These are phyloP conservation scores for Melanophora roralis DNA, from an alignment of 2,888 invertebrate genomes.

Conservation along the genomic window DNA sequence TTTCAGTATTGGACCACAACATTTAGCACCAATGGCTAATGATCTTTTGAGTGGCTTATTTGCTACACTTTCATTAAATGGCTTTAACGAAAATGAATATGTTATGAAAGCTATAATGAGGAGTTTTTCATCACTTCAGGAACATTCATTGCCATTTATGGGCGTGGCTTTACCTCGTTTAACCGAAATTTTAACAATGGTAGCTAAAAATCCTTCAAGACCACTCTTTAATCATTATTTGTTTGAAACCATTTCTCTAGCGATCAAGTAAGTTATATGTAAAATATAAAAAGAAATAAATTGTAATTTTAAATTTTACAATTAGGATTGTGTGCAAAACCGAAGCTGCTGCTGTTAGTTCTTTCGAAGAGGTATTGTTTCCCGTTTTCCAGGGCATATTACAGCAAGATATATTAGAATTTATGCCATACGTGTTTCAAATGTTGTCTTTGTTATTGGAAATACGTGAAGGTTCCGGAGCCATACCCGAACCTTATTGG, in stretches of 20 bases:
- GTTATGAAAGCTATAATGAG: slow-evolving; percentile 99
- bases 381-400: slow-evolving; percentile 97
- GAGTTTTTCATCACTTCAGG: slow-evolving; percentile 88
- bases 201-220: slow-evolving; percentile 95
- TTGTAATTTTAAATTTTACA: not conserved
- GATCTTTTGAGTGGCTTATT: slow-evolving; percentile 87
- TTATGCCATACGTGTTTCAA: slow-evolving; percentile 99
- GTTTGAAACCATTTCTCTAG: slow-evolving; percentile 95
- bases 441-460: slow-evolving; percentile 94
- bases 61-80: slow-evolving; percentile 83
- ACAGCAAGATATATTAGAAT: slow-evolving; percentile 94
- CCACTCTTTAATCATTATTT: slow-evolving; percentile 99
- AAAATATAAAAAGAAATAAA: not conserved
- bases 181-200: slow-evolving; percentile 87
- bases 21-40: slow-evolving; percentile 83
- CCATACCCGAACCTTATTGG: slow-evolving; percentile 90
- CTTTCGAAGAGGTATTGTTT: slow-evolving; percentile 94
- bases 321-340: slow-evolving; percentile 89
- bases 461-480: slow-evolving; percentile 79
- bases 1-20: slow-evolving; percentile 80
- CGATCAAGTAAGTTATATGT: slow-evolving; percentile 83
- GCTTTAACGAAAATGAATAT: slow-evolving; percentile 96
- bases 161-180: slow-evolving; percentile 89
- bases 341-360: slow-evolving; percentile 86
- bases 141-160: slow-evolving; percentile 87